phyloP scores from a whole-genome alignment of 92 coral and sea anemone genomes.

The Diadumene lineata region DNA sequence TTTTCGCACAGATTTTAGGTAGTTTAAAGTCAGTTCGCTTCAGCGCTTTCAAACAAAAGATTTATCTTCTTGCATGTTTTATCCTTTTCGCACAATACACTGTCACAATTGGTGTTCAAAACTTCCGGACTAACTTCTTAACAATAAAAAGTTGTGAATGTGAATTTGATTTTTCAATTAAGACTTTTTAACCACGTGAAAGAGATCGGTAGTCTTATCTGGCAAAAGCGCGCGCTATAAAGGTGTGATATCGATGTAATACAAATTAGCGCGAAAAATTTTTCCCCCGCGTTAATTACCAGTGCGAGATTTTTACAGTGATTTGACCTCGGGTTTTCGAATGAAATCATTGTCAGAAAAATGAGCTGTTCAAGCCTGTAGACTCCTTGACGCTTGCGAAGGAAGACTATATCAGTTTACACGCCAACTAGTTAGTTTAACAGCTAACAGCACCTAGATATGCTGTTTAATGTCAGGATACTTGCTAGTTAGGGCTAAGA shows the following conservation, averaged over 20 bases:
- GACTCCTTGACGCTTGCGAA: constrained; percentile 13
- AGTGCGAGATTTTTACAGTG: background rate
- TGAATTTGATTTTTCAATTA: background rate
- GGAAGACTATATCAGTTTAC: constrained; percentile 19
- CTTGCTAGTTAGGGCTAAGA: constrained; percentile 6
- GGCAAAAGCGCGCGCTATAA: constrained; percentile 14
- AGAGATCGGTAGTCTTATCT: constrained; percentile 1
- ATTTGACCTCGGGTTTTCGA: constrained; percentile 1
- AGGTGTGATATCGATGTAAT: background rate
- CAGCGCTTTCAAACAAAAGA: background rate
- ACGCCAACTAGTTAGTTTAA: constrained; percentile 5
- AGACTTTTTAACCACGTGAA: background rate
- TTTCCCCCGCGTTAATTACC: no score
- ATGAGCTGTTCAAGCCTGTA: constrained; percentile 4
- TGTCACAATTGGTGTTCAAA: constrained; percentile 19
- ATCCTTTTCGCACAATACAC: background rate
- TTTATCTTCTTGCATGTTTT: no score
- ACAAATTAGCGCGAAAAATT: constrained; percentile 16
- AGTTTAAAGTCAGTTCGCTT: background rate
- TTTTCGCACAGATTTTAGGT: background rate
- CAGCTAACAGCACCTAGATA: constrained; percentile 10
- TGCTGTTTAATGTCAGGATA: constrained; percentile 10
- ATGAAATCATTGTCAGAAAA: background rate
- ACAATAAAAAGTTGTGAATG: background rate
- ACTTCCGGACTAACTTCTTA: constrained; percentile 25